Conservation (phyloP, 1,140 invertebrate genomes). For the Calosoma granatense region DNA sequence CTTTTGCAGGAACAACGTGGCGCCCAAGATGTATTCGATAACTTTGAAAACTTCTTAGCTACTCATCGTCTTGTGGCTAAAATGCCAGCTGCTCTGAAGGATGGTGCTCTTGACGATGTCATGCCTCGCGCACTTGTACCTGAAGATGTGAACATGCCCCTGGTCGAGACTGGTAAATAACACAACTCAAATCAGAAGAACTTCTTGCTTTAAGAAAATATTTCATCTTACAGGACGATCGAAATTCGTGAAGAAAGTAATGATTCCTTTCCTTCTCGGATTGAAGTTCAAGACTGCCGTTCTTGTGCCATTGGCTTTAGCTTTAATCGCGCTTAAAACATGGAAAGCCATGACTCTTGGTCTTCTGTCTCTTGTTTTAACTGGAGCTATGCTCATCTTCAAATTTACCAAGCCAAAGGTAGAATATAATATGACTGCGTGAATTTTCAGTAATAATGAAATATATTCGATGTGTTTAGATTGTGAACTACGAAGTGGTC, state of each 20-base stretch:
- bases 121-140: slow-evolving; percentile 61
- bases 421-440: slow-evolving; percentile 19
- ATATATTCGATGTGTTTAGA: slow-evolving; percentile 23
- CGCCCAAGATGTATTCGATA: slow-evolving; percentile 43
- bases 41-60: slow-evolving; percentile 51
- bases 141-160: slow-evolving; percentile 53
- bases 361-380: slow-evolving; percentile 68
- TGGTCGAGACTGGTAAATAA: slow-evolving; percentile 35
- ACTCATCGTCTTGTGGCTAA: slow-evolving; percentile 52
- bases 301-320: slow-evolving; percentile 64
- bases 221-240: slow-evolving; percentile 24
- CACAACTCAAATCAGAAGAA: not conserved
- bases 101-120: slow-evolving; percentile 42
- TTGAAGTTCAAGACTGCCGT: slow-evolving; percentile 76
- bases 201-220: too few species aligned
- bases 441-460: slow-evolving; percentile 7
- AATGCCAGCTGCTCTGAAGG: slow-evolving; percentile 47
- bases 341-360: slow-evolving; percentile 79
- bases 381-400: slow-evolving; percentile 72
- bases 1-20: slow-evolving; percentile 25
- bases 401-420: slow-evolving; percentile 76
- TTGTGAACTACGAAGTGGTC: slow-evolving; percentile 70
- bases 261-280: slow-evolving; percentile 72
- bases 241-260: slow-evolving; percentile 72
- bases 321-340: slow-evolving; percentile 72